Percentiles rank a stretch among this genome's conserved stretches.
These are phyloP conservation scores for Trichacis sp. DNA, from an alignment of 2,888 invertebrate genomes.

Conservation along the genomic window DNA sequence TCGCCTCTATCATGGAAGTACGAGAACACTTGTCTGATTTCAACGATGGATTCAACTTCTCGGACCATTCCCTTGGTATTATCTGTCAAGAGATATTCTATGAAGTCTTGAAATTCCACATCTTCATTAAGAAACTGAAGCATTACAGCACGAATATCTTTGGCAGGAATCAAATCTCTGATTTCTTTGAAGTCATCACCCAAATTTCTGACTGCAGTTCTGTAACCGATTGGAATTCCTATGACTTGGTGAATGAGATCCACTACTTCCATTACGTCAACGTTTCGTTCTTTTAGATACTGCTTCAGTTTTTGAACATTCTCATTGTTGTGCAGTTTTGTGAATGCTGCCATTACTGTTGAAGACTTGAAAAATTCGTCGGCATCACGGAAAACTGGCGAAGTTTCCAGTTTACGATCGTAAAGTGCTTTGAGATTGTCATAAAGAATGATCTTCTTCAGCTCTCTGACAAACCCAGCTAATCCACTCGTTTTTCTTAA, in stretches of 20 bases:
- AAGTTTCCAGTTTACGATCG: conserved; percentile 47
- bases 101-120: conserved; percentile 50
- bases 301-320: conserved; percentile 28
- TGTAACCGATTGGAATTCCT: conserved; percentile 29
- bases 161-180: conserved; percentile 46
- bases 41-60: conserved; percentile 50
- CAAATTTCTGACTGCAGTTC: conserved; percentile 20
- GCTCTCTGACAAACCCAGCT: conserved; percentile 49
- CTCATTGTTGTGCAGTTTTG: conserved; percentile 21
- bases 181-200: conserved; percentile 57
- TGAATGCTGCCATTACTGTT: no score
- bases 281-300: conserved; percentile 41
- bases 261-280: conserved; percentile 41
- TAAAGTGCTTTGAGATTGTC: conserved; percentile 50
- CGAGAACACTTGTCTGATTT: conserved; percentile 44
- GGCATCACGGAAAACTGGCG: conserved; percentile 43
- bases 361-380: conserved; percentile 40
- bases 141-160: conserved; percentile 35
- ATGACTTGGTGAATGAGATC: conserved; percentile 15
- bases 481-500: conserved; percentile 48
- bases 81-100: conserved; percentile 47
- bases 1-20: conserved; percentile 53
- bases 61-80: conserved; percentile 48
- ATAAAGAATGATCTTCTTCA: conserved; percentile 50
- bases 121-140: neutral